Evolutionary conservation across 2,797 vertebrate species (phyloP).

Genomic region (Xenops minutus): DNA sequence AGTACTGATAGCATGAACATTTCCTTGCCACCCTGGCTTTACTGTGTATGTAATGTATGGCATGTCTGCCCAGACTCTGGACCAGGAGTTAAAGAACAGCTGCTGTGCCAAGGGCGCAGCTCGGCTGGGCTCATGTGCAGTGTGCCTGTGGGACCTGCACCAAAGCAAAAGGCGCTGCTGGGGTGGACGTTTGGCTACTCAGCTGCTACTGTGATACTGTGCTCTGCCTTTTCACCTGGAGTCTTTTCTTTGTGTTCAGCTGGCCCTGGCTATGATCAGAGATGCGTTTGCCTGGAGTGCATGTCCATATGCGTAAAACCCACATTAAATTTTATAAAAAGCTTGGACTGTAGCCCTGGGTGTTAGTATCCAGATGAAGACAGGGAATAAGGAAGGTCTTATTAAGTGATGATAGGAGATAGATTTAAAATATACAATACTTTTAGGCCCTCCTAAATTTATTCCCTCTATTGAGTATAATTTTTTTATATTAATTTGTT

Average conservation of each 20-base stretch:
- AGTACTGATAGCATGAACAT: neutral
- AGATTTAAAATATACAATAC: neutral
- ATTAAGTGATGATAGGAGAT: neutral
- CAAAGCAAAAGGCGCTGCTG: accelerated
- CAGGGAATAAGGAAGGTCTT: neutral
- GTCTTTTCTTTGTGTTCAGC: neutral
- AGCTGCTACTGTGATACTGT: accelerated
- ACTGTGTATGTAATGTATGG: accelerated
- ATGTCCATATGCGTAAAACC: neutral
- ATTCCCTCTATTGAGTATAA: neutral
- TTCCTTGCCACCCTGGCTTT: neutral
- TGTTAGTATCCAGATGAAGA: neutral
- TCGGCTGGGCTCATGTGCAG: accelerated
- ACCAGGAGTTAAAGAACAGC: accelerated
- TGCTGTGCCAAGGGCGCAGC: neutral
- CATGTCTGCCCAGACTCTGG: neutral
- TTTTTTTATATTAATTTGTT: neutral
- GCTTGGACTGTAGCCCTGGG: neutral
- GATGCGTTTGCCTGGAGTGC: accelerated
- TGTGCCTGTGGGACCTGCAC: accelerated
- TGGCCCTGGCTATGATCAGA: neutral
- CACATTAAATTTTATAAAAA: neutral
- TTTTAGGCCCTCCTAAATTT: neutral
- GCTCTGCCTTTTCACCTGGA: neutral
- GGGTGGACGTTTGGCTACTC: neutral